Percentiles rank a stretch among this genome's conserved stretches.
phyloP scores from a whole-genome alignment of 2,888 invertebrate species.

The Apeira syringaria region DNA sequence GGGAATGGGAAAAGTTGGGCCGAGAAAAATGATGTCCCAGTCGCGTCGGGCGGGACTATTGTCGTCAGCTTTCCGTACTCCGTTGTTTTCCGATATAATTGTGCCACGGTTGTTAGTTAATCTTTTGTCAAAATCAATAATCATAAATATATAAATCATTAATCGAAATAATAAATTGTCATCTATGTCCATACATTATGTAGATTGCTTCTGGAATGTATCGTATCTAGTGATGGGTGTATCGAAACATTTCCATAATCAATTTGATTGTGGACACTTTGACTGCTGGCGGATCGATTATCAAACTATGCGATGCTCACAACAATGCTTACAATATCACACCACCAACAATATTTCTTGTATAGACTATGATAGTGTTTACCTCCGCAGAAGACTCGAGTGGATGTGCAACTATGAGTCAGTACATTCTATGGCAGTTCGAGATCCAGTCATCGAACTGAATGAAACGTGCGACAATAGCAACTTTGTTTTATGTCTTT shows the following conservation, averaged over 20 bases:
- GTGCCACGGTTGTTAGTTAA: conserved; percentile 26
- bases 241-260: too few relatives aligned
- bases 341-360: too few relatives aligned
- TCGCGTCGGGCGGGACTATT: conserved; percentile 58
- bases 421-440: conserved; percentile 70
- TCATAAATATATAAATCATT: too few relatives aligned
- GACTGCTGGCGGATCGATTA: too few relatives aligned
- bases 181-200: too few relatives aligned
- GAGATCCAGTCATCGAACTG: conserved; percentile 71
- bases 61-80: conserved; percentile 54
- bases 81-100: conserved; percentile 67
- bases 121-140: conserved; percentile 59
- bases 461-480: conserved; percentile 75
- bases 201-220: too few relatives aligned
- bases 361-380: too few relatives aligned
- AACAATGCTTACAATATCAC: too few relatives aligned
- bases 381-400: conserved; percentile 40
- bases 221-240: too few relatives aligned
- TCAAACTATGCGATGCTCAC: too few relatives aligned
- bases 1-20: conserved; percentile 81
- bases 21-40: conserved; percentile 81
- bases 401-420: conserved; percentile 50
- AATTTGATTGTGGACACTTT: too few relatives aligned
- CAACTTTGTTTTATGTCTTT: conserved; percentile 75
- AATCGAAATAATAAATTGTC: too few relatives aligned